Percentiles rank a stretch among this genome's conserved stretches.
Conservation (phyloP, 2,888 invertebrate species). For the Salticus scenicus region DNA sequence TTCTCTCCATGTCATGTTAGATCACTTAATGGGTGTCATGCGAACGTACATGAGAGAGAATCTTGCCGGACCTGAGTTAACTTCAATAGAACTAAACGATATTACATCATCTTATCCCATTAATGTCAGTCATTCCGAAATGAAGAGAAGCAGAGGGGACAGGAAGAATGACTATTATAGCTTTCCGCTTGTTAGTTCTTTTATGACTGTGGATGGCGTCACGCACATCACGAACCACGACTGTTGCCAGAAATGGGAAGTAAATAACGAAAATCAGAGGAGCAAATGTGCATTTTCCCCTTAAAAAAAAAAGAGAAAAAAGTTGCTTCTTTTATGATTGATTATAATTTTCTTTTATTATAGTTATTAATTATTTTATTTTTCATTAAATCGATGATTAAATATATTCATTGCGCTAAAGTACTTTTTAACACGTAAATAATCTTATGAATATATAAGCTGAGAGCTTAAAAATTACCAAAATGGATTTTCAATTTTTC, state of each 20-base stretch:
- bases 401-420: too few species aligned
- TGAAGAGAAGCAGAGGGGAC: constrained; percentile 34
- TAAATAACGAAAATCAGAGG: too few species aligned
- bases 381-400: too few species aligned
- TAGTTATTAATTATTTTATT: too few species aligned
- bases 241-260: constrained; percentile 35
- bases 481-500: too few species aligned
- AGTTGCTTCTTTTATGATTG: too few species aligned
- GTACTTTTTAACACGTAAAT: too few species aligned
- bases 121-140: constrained; percentile 48
- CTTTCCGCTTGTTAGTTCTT: constrained; percentile 38
- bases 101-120: constrained; percentile 42
- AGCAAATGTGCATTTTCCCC: too few species aligned
- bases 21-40: constrained; percentile 10
- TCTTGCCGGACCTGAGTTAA: neutral
- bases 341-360: too few species aligned
- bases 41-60: neutral
- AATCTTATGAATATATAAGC: too few species aligned
- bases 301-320: too few species aligned
- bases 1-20: neutral
- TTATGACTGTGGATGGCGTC: constrained; percentile 26
- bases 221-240: constrained; percentile 58
- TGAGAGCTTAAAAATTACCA: too few species aligned
- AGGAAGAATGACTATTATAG: neutral
- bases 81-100: constrained; percentile 30